phyloP scores from a whole-genome alignment of 2,797 vertebrate genomes.

The Aeoliscus strigatus region DNA sequence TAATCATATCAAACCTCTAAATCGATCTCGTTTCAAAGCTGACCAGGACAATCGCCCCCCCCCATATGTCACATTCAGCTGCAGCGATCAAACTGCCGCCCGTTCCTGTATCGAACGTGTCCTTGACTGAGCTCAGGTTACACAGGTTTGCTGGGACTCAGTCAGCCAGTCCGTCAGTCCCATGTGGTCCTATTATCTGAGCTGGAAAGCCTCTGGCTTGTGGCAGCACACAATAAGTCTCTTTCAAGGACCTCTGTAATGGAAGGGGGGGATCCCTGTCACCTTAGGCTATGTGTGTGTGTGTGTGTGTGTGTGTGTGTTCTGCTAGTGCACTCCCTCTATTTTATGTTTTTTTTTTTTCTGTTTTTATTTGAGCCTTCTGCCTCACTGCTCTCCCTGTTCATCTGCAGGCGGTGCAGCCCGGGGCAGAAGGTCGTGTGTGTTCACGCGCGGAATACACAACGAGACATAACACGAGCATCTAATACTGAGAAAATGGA shows the following conservation, averaged over 20 bases:
- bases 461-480: constrained; percentile 24
- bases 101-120: constrained; percentile 26
- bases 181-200: constrained; percentile 65
- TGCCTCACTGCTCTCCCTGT: constrained; percentile 20
- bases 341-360: constrained; percentile 19
- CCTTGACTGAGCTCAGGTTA: constrained; percentile 61
- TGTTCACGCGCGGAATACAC: constrained; percentile 21
- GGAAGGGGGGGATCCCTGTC: constrained; percentile 34
- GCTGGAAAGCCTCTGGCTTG: constrained; percentile 32
- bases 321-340: constrained; percentile 6
- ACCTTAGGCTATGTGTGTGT: constrained; percentile 44
- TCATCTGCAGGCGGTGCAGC: constrained; percentile 29
- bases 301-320: constrained; percentile 5
- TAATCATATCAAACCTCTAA: too few species aligned
- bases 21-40: too few species aligned
- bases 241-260: constrained; percentile 47
- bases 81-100: constrained; percentile 9
- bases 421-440: constrained; percentile 28
- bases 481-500: constrained; percentile 17
- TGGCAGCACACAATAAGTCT: constrained; percentile 55
- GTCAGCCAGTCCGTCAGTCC: constrained; percentile 38
- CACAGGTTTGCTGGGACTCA: constrained; percentile 29
- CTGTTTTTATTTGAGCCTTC: constrained; percentile 39
- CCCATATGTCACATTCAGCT: constrained; percentile 10
- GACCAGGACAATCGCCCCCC: too few species aligned